Evolutionary conservation across 1,140 invertebrate species (phyloP), one percentile per base, ranked within the genome.

Genomic region (Sminthurinus signatus): DNA sequence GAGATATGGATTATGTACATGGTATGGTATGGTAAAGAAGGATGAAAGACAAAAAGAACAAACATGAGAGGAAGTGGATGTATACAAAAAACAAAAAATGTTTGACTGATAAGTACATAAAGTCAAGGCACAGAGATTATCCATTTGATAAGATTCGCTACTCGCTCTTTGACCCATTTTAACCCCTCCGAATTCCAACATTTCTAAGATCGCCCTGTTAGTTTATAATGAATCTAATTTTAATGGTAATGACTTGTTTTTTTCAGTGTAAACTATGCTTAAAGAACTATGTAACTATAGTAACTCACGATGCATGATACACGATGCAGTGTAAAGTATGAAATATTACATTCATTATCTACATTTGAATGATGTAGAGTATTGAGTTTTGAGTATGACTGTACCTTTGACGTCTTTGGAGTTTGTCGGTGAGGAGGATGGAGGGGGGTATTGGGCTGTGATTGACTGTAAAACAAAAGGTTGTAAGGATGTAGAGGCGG

Each of bases 401-500:
- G 36, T 57, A 60, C 64, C 58, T 66, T 66, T 66, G 0, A 28
- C 43, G 48, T 66, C 64, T 42, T 66, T 66, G 27, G 64, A 60
- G 39, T 32, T 51, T 25, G 63, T 29, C 4, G 64, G 58, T 25
- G 59, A 48, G 0, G 59, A 25, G n/a, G 59, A 29, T 17, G 61
- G 14, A 12, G 10, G 31, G 2, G 64, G 50, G 39, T 52, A 66
- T 4, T 55, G 64, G 31, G n/a, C n/a, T n/a, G 43, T 43, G 0
- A 39, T 27, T 0, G 60, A 23, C 21, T 62, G 60, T n/a, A 62
- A 39, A 19, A 50, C 28, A 43, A 62, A 55, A 0, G 61, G 52
- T 17, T 55, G 50, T 15, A 60, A 25, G 21, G 62, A 55, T n/a
- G n/a, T n/a, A n/a, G n/a, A n/a, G n/a, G n/a, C 3, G 56, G 17